Evolutionary conservation across 2,888 invertebrate genomes (phyloP), one percentile per base, ranked within the genome.

Genomic region (Drosophila anceps): DNA sequence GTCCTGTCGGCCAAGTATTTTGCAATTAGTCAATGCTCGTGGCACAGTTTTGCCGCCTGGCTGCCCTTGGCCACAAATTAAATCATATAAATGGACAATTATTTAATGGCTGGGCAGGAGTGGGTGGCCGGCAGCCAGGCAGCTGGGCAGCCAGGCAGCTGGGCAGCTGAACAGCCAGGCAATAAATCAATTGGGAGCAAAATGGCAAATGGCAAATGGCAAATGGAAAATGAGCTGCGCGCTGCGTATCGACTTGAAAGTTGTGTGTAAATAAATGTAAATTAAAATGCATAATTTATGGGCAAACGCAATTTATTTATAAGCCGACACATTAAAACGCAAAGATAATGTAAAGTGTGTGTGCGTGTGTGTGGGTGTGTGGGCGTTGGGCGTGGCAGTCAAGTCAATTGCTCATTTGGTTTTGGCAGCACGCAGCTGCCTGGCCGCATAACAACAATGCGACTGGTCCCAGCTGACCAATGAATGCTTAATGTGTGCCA

Each of bases 21-120:
- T 54, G 82, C 90, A 85, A 90, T 90, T 90, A 89, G 84, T 89
- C 85, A 86, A 82, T 60, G 76, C 71, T 69, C 67, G 82, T 75
- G 83, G 84, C 84, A 71, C 77, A 77, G 66, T 87, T 76, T 76
- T 67, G 73, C 66, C 68, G 69, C 62, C 62, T 66, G 62, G 63
- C 70, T 82, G 81, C 81, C 89, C 72, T 70, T 79, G 86, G 88
- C 86, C 91, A 85, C 91, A 87, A 87, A 87, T 87, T 91, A 91
- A 87, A 86, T 88, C 91, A 87, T 88, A 89, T 86, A 90, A 86
- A 84, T 90, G 90, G 73, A 85, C 91, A 87, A 87, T 87, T 90
- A 87, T 87, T 87, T 88, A 90, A 90, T 84, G 86, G 50, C 84
- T 69, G 46, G 50, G 65, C 48, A 18, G 18, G 29, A 31, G 29